These are phyloP conservation scores for Clamator glandarius DNA, from an alignment of 2,797 vertebrate species.

Conservation along the genomic window DNA sequence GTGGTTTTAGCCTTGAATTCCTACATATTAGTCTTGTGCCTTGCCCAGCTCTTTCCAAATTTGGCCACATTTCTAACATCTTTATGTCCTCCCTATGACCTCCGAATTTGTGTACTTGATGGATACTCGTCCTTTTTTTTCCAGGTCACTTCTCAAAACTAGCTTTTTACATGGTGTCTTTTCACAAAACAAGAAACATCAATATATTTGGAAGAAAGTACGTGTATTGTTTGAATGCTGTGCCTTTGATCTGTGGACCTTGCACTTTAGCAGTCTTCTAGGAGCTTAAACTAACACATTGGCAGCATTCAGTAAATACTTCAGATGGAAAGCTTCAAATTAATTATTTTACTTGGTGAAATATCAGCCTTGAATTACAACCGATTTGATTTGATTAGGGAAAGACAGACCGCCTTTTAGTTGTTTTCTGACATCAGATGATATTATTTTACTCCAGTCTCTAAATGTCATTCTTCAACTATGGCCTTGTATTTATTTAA, in stretches of 20 bases:
- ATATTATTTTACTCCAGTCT: neutral
- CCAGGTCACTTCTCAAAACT: conserved; percentile 48
- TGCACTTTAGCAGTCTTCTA: neutral
- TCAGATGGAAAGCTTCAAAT: neutral
- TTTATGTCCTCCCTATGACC: neutral
- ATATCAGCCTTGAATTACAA: conserved; percentile 3
- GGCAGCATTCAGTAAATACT: conserved; percentile 4
- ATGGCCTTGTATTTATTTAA: conserved; percentile 16
- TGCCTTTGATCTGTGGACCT: conserved; percentile 51
- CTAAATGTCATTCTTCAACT: neutral
- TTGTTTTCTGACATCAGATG: conserved; percentile 31
- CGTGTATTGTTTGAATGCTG: neutral
- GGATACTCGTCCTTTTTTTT: neutral
- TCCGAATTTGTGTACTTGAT: neutral
- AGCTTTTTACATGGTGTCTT: conserved; percentile 21
- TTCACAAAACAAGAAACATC: neutral
- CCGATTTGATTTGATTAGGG: neutral
- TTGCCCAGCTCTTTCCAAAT: neutral
- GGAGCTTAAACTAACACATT: neutral
- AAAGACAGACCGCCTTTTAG: neutral
- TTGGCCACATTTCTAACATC: neutral
- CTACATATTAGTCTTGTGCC: neutral
- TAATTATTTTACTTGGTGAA: conserved; percentile 16
- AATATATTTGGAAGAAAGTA: conserved; percentile 30
- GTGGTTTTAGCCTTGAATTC: neutral